A percentile compares a stretch with the other conserved stretches of the same genome.
phyloP scores from a whole-genome alignment of 2,113 vertebrate genomes.

The Lophotis ruficrista region DNA sequence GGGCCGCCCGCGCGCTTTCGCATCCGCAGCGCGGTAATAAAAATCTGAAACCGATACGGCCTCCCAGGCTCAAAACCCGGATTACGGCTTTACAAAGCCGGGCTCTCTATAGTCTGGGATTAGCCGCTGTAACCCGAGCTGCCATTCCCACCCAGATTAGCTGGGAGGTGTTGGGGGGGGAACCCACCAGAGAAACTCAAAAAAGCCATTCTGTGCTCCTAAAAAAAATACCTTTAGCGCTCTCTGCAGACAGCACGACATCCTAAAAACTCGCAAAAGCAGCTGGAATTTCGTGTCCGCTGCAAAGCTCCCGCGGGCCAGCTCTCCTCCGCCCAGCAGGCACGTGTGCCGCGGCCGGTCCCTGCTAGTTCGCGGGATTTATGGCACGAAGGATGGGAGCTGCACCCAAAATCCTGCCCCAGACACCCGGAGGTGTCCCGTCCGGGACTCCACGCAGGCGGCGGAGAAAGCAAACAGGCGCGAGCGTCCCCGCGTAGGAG shows the following conservation, averaged over 20 bases:
- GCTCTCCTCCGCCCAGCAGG: neutral
- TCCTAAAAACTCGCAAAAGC: neutral
- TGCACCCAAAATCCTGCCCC: neutral
- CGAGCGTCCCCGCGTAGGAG: accelerated
- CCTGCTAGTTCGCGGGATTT: neutral
- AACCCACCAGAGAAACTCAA: neutral
- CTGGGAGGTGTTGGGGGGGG: neutral
- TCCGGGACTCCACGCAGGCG: neutral
- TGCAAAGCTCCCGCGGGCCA: neutral
- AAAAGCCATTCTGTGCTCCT: neutral
- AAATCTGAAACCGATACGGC: neutral
- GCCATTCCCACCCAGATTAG: neutral
- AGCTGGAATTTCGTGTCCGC: neutral
- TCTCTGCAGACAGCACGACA: neutral
- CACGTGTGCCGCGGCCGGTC: accelerated
- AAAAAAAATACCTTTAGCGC: neutral
- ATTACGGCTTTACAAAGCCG: neutral
- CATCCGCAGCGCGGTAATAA: neutral
- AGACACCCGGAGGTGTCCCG: neutral
- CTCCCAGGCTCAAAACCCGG: neutral
- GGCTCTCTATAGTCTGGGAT: neutral
- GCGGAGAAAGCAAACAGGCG: neutral
- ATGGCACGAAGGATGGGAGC: accelerated
- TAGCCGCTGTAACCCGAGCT: neutral
- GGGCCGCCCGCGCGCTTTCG: neutral